phyloP scores from a whole-genome alignment of 2,113 vertebrate genomes.

The Xiphorhynchus elegans region DNA sequence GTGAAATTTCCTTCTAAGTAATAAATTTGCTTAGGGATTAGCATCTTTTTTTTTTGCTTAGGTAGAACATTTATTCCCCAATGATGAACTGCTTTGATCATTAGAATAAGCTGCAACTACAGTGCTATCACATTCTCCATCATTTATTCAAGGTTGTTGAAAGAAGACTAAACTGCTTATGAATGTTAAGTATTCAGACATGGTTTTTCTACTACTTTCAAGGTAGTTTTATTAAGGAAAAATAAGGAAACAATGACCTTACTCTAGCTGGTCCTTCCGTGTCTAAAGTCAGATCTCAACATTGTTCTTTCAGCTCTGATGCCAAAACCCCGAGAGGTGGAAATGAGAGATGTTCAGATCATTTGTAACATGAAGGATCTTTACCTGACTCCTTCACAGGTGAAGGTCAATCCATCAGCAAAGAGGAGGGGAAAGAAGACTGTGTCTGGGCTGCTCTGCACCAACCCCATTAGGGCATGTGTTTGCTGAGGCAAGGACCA shows the following conservation, averaged over 20 bases:
- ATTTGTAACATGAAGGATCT: neutral
- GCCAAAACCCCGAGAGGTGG: neutral
- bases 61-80: slow-evolving; percentile 48
- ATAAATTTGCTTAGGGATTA: slow-evolving; percentile 10
- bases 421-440: neutral
- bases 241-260: neutral
- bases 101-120: slow-evolving; percentile 25
- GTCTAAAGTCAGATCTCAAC: neutral
- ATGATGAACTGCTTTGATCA: slow-evolving; percentile 43
- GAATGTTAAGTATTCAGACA: slow-evolving; percentile 34
- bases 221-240: neutral
- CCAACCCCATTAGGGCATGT: accelerated
- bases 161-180: slow-evolving; percentile 26
- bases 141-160: slow-evolving; percentile 52
- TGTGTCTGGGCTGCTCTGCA: neutral
- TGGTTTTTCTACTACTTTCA: neutral
- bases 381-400: neutral
- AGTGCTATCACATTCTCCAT: slow-evolving; percentile 27
- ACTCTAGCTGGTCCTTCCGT: accelerated
- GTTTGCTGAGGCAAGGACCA: neutral
- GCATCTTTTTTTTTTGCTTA: neutral
- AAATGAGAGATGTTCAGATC: neutral
- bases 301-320: neutral
- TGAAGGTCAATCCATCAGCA: neutral
- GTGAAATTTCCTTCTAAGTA: slow-evolving; percentile 11